Base-by-base conservation (phyloP, 2,113 vertebrate species). In the Fulica atra region DNA sequence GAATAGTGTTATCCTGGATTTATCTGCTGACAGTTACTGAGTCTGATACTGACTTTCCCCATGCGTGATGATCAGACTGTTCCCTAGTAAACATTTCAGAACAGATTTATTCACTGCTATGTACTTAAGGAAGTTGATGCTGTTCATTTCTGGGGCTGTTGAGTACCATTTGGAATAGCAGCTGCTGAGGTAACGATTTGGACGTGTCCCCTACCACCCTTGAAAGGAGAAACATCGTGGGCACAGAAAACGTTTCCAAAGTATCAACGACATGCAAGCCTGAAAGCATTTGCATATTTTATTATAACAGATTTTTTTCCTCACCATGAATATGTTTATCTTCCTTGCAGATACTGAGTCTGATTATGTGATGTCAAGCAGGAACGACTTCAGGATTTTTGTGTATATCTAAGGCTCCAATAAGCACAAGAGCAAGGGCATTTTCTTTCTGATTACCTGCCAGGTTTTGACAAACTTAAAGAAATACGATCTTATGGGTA, bases 141-240 rank as follows among this genome's bases (percentile, higher is more conserved):
- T 96, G 88, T 89, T 96, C 87, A 88, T 97, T 97, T 96, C 50
- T 88, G 84, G 38, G 68, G 28, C 93, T 93, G 36, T 73, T 70
- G 68, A 96, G 70, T 31, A 65, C 92, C 96, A 93, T 96, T 89
- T 95, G 94, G 96, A 90, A 53, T 53, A 96, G 86, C 95, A 97
- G 95, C 91, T 97, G 94, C 89, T 85, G 95, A 94, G 92, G 76
- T 95, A 91, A 57, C 0, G 0, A 68, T 91, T 93, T 97, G 93
- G 74, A 89, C 5, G 9, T 63, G 86, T 91, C 95, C 89, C 82
- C 61, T 87, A 35, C 83, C 68, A 79, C 77, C 82, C 69, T 89
- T 74, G 92, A 96, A 94, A 97, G 95, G 85, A 95, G 81, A 97
- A 97, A 93, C 85, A 96, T 81, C 6, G 57, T 95, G 86, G 86